Conservation (phyloP, 2,888 invertebrate species). For the Agonopterix arenella region DNA sequence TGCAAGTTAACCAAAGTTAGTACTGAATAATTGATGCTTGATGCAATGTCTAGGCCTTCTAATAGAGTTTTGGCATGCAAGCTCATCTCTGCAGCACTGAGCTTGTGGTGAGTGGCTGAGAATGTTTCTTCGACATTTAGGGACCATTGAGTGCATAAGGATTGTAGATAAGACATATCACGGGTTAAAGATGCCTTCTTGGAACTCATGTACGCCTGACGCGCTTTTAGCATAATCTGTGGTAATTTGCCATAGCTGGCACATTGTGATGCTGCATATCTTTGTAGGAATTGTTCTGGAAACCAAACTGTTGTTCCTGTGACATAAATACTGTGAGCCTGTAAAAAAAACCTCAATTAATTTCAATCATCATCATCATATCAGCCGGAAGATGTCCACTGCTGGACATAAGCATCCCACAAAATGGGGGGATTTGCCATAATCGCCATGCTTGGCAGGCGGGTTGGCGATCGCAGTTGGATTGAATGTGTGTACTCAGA, state of each 20-base stretch:
- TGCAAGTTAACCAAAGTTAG: slow-evolving; percentile 81
- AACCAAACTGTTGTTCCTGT: slow-evolving; percentile 90
- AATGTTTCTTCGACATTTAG: slow-evolving; percentile 55
- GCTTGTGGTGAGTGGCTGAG: slow-evolving; percentile 44
- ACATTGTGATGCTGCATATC: slow-evolving; percentile 77
- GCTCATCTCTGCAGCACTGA: slow-evolving; percentile 64
- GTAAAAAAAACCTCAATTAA: slow-evolving; percentile 23
- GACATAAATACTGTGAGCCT: slow-evolving; percentile 87
- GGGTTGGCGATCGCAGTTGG: too few species aligned
- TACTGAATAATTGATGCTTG: slow-evolving; percentile 76
- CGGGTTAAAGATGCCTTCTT: slow-evolving; percentile 78
- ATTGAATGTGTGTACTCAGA: too few species aligned
- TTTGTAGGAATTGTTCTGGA: slow-evolving; percentile 87
- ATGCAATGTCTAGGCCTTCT: slow-evolving; percentile 82
- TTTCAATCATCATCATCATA: too few species aligned
- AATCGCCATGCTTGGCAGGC: too few species aligned
- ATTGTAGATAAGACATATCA: slow-evolving; percentile 74
- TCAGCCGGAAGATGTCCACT: too few species aligned
- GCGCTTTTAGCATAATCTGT: slow-evolving; percentile 61
- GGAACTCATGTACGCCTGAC: slow-evolving; percentile 74
- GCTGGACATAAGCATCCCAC: too few species aligned
- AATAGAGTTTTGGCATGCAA: slow-evolving; percentile 55
- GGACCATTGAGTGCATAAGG: slow-evolving; percentile 52
- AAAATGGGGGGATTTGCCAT: too few species aligned
- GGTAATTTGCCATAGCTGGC: slow-evolving; percentile 65